Base-by-base conservation (phyloP, 64 coral and sea anemone species). In the Orbicella faveolata region DNA sequence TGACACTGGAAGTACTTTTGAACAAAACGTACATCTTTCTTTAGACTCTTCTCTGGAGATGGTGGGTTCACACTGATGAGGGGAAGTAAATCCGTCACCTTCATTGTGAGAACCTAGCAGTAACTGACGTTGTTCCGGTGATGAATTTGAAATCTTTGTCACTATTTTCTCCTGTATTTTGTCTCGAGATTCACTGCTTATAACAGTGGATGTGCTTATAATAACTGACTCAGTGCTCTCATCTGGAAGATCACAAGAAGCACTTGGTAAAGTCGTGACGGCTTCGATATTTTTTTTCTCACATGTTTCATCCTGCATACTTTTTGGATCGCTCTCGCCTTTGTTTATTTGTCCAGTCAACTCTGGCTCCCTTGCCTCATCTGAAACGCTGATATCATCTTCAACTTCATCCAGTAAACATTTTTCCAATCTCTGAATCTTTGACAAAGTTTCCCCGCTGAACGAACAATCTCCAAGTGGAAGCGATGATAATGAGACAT, bases 1-100 rank as follows among this genome's bases (percentile, higher is more conserved):
- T 34, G 80, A 37, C 9, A 91, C 1, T 14, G 72, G 89, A 63
- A 91, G 55, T n/a, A 64, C 61, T 26, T 19, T 81, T 35, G 89
- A 76, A 59, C 89, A 91, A 33, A 91, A 91, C 63, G 89, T 83
- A 18, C 89, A 91, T 74, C 89, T 91, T 75, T 84, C 89, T 59
- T 62, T 64, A 14, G 89, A 84, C 23, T 91, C 79, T 37, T 84
- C 79, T 73, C 73, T 91, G 33, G 63, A 34, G 63, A 91, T 52
- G 18, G 62, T 36, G 37, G 74, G 63, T 73, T 13, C 33, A 79
- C 17, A 19, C 26, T 36, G 2, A 63, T 17, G 55, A 36, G 33
- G 79, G 6, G 59, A 81, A 64, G 33, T 18, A 15, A 23, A 62
- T 63, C 1, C 30, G 17, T 10, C 25, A 19, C 20, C 79, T 19